Percentiles rank a stretch among this genome's conserved stretches.
phyloP scores from a whole-genome alignment of 1,140 invertebrate genomes.

The Thaumetopoea pityocampa region DNA sequence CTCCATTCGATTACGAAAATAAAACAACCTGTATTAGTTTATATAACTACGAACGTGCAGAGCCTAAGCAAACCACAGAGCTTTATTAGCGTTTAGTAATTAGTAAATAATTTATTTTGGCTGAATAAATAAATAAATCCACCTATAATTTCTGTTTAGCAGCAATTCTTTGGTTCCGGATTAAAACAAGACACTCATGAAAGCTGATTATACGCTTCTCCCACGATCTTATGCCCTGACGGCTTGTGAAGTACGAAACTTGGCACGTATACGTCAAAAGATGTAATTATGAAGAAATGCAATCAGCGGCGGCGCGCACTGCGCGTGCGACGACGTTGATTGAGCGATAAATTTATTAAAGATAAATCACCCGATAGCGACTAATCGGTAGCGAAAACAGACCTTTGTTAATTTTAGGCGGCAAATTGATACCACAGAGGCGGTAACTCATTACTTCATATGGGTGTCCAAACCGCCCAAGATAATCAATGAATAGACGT shows the following conservation, averaged over 20 bases:
- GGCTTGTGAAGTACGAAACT: constrained; percentile 66
- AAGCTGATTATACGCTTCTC: constrained; percentile 72
- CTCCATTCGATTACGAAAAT: no score
- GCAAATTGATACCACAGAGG: constrained; percentile 28
- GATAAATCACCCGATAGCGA: constrained; percentile 69
- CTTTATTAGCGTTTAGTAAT: not conserved
- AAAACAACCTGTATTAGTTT: no score
- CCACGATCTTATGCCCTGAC: constrained; percentile 66
- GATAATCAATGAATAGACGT: constrained; percentile 4
- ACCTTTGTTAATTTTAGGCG: constrained; percentile 42
- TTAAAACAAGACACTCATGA: constrained; percentile 67
- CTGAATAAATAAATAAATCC: not conserved
- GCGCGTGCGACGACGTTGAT: constrained; percentile 65
- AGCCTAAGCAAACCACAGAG: not conserved
- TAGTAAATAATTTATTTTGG: not conserved
- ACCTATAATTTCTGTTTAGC: constrained; percentile 6
- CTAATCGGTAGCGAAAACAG: constrained; percentile 61
- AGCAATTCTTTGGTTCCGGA: constrained; percentile 43
- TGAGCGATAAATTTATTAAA: constrained; percentile 73
- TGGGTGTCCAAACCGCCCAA: constrained; percentile 9
- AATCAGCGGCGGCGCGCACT: constrained; percentile 58
- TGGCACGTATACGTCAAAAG: constrained; percentile 74
- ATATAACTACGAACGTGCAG: no score
- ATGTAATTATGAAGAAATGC: constrained; percentile 75
- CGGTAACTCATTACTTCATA: constrained; percentile 6